Evolutionary conservation across 2,888 invertebrate genomes (phyloP).

Genomic region (Sinelater perroti): DNA sequence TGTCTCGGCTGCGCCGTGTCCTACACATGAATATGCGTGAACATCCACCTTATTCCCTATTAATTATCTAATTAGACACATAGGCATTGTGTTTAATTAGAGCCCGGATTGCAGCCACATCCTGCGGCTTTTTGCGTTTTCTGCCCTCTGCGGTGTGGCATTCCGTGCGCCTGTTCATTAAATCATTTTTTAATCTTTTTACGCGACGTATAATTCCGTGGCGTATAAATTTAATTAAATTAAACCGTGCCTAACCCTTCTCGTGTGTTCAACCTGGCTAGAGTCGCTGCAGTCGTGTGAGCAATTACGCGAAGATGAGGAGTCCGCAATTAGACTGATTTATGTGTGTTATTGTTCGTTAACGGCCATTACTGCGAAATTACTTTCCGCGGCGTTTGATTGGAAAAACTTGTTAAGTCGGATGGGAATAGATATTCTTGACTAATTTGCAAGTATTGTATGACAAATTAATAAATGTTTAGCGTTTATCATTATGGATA

Average conservation of each 20-base stretch:
- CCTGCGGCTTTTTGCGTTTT: conserved; percentile 13
- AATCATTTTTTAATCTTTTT: conserved; percentile 24
- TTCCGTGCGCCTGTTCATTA: conserved; percentile 20
- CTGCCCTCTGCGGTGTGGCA: conserved; percentile 1
- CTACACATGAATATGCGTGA: neutral
- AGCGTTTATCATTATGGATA: neutral
- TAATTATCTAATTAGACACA: conserved; percentile 14
- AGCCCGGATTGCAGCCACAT: conserved; percentile 11
- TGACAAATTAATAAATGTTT: neutral
- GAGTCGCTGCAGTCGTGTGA: conserved; percentile 5
- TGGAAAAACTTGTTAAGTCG: neutral
- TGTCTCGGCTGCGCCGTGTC: neutral
- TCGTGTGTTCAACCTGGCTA: conserved; percentile 9
- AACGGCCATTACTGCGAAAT: conserved; percentile 5
- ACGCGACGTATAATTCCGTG: conserved; percentile 15
- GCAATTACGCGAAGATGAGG: conserved; percentile 7
- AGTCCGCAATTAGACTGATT: conserved; percentile 13
- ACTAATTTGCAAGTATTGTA: neutral
- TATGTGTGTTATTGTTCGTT: conserved; percentile 7
- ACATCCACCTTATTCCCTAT: conserved; percentile 5
- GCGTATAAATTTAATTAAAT: conserved; percentile 24
- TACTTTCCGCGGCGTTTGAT: neutral
- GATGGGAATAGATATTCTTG: neutral
- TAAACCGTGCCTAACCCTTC: conserved; percentile 22
- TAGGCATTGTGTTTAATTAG: conserved; percentile 8